phyloP scores from a whole-genome alignment of 2,797 vertebrate genomes.

The Champsocephalus gunnari region DNA sequence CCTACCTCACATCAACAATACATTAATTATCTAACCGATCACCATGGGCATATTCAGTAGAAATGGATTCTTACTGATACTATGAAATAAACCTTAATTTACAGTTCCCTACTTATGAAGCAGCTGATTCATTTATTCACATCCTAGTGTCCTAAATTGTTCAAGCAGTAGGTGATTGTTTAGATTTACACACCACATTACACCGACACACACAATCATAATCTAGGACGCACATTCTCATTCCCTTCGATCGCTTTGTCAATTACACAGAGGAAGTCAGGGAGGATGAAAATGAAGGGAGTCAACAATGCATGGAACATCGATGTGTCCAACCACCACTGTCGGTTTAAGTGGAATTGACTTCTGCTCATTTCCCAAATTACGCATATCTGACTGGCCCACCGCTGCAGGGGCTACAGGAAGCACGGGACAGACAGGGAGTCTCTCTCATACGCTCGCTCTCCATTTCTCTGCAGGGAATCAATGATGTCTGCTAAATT shows the following conservation, averaged over 20 bases:
- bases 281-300: constrained; percentile 65
- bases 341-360: constrained; percentile 82
- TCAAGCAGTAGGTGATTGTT: constrained; percentile 22
- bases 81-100: constrained; percentile 2
- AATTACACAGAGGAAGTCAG: constrained; percentile 75
- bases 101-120: not conserved
- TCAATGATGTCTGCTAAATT: constrained; percentile 90
- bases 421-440: constrained; percentile 62
- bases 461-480: constrained; percentile 79
- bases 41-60: too few species aligned
- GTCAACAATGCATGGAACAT: constrained; percentile 77
- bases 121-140: not conserved
- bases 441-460: constrained; percentile 43
- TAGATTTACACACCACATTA: constrained; percentile 51
- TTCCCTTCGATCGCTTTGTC: constrained; percentile 71
- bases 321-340: constrained; percentile 74
- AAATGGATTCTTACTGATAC: not conserved
- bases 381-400: constrained; percentile 86
- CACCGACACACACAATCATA: constrained; percentile 47
- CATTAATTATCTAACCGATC: constrained; percentile 18
- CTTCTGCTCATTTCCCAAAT: constrained; percentile 85
- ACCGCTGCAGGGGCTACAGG: constrained; percentile 82
- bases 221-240: constrained; percentile 59
- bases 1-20: constrained; percentile 12
- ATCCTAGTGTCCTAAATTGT: not conserved